These are phyloP conservation scores for Lepidurus arcticus DNA, from an alignment of 1,140 invertebrate species.

Conservation along the genomic window DNA sequence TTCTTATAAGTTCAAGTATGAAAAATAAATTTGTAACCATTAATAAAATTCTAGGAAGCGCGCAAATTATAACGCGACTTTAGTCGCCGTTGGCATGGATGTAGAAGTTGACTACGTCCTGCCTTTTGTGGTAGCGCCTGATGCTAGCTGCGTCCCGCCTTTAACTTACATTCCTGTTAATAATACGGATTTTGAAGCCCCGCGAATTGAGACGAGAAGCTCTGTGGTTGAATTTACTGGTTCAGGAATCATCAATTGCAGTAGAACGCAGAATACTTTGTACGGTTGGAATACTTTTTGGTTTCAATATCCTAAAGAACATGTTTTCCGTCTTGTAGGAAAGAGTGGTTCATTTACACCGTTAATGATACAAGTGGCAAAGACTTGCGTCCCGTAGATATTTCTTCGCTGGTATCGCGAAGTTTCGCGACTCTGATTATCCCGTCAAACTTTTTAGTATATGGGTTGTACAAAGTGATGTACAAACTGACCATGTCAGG, in stretches of 20 bases:
- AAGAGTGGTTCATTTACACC: conserved; percentile 35
- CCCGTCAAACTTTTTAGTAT: conserved; percentile 37
- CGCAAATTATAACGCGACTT: conserved; percentile 37
- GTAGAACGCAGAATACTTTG: conserved; percentile 36
- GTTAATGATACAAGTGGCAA: conserved; percentile 30
- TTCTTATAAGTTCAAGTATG: not conserved
- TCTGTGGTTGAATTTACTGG: conserved; percentile 29
- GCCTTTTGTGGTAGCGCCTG: conserved; percentile 39
- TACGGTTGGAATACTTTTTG: conserved; percentile 2
- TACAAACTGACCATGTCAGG: conserved; percentile 41
- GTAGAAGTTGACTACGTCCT: conserved; percentile 37
- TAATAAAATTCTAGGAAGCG: conserved; percentile 27
- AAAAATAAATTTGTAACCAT: not conserved
- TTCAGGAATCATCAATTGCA: conserved; percentile 34
- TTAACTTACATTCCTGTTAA: conserved; percentile 37
- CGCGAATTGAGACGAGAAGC: conserved; percentile 24
- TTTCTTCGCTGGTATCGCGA: conserved; percentile 35
- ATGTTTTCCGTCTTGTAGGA: conserved; percentile 32
- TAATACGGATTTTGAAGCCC: conserved; percentile 37
- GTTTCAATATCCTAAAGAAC: not conserved
- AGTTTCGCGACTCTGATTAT: conserved; percentile 40
- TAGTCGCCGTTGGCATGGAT: conserved; percentile 37
- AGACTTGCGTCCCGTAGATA: conserved; percentile 31
- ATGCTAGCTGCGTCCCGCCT: conserved; percentile 40
- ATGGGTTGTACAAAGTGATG: conserved; percentile 41